Evolutionary conservation across 2,113 vertebrate genomes (phyloP).

Genomic region (Theristicus caerulescens): DNA sequence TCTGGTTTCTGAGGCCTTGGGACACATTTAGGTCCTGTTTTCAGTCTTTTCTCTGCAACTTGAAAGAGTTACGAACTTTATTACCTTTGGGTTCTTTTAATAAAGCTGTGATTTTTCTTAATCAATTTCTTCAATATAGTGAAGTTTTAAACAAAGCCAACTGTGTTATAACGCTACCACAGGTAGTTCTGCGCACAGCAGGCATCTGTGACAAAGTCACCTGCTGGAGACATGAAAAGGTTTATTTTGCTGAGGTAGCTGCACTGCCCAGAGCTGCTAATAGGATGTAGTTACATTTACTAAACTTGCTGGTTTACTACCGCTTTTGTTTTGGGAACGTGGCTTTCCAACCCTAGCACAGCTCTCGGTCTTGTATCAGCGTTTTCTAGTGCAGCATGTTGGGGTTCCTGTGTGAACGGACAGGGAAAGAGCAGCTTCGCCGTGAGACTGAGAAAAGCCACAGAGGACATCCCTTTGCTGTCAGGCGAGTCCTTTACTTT

Average conservation of each 20-base stretch:
- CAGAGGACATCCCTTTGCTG: background rate
- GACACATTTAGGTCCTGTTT: background rate
- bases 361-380: background rate
- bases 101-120: background rate
- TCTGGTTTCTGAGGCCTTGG: background rate
- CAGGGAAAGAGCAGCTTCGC: background rate
- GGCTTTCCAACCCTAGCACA: background rate
- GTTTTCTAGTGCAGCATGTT: background rate
- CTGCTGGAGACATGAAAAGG: background rate
- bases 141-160: background rate
- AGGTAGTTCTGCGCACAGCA: accelerated
- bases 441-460: background rate
- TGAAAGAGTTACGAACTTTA: background rate
- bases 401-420: background rate
- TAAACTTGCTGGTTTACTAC: background rate
- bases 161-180: accelerated
- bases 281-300: background rate
- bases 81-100: background rate
- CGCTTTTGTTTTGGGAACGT: background rate
- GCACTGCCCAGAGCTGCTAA: background rate
- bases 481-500: accelerated
- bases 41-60: background rate
- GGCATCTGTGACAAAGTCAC: background rate
- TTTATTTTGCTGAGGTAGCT: background rate
- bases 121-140: background rate